Conservation (phyloP, 1,140 invertebrate species). For the Hermatobates lingyangjiaoensis region DNA sequence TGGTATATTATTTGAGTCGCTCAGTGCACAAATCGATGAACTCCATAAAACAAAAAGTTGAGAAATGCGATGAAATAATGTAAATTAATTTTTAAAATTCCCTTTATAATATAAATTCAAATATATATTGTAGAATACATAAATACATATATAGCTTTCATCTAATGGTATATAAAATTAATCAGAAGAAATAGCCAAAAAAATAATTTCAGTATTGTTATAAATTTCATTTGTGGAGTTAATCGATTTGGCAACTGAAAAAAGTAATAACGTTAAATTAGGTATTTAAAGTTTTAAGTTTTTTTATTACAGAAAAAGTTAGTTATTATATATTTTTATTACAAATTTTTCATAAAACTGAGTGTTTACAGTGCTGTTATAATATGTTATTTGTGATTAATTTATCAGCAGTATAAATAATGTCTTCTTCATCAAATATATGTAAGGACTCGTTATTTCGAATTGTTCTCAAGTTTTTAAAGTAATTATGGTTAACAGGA, state of each 20-base stretch:
- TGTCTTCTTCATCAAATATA: constrained; percentile 11
- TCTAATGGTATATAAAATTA: constrained; percentile 10
- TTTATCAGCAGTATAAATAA: constrained; percentile 12
- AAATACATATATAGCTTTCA: constrained; percentile 9
- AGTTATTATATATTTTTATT: constrained; percentile 10
- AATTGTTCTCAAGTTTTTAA: constrained; percentile 15
- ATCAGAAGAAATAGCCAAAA: constrained; percentile 5
- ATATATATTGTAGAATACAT: constrained; percentile 10
- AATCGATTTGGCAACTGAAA: constrained; percentile 2
- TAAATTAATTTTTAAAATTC: constrained; percentile 13
- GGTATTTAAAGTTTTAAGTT: constrained; percentile 5
- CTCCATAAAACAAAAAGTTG: constrained; percentile 4
- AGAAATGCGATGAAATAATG: constrained; percentile 9
- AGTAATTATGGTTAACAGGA: constrained; percentile 14
- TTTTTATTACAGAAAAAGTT: constrained; percentile 13
- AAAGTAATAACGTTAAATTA: not conserved
- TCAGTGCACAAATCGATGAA: not conserved
- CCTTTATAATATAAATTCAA: constrained; percentile 10
- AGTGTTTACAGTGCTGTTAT: constrained; percentile 9
- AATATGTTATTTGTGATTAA: too few species aligned
- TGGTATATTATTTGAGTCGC: too few species aligned
- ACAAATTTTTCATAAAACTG: constrained; percentile 8
- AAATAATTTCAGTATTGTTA: constrained; percentile 9
- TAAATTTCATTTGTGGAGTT: constrained; percentile 1
- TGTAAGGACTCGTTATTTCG: constrained; percentile 10